phyloP scores from a whole-genome alignment of 1,140 invertebrate genomes.

The Asbolus verrucosus region DNA sequence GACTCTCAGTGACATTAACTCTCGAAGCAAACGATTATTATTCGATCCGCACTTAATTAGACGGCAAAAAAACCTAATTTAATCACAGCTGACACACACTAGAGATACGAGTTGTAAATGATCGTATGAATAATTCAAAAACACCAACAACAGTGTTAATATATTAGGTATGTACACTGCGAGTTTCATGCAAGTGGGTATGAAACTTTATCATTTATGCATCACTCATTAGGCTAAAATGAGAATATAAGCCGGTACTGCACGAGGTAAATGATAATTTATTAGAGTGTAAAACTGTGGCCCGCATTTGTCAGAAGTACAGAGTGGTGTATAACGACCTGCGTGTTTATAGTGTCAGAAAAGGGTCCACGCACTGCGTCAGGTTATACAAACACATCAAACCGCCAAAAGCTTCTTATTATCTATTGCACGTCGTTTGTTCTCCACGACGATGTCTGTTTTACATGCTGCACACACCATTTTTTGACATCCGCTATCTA shows the following conservation, averaged over 20 bases:
- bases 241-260: constrained; percentile 17
- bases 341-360: constrained; percentile 27
- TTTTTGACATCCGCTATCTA: constrained; percentile 28
- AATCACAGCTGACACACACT: constrained; percentile 16
- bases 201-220: constrained; percentile 33
- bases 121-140: constrained; percentile 37
- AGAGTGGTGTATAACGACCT: neutral
- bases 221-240: constrained; percentile 29
- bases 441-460: constrained; percentile 22
- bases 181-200: constrained; percentile 15
- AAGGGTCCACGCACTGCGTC: no score
- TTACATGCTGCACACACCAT: constrained; percentile 23
- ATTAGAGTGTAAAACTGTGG: constrained; percentile 25
- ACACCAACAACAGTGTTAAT: constrained; percentile 23
- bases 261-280: constrained; percentile 28
- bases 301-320: no score
- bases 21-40: constrained; percentile 12
- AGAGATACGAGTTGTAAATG: constrained; percentile 27
- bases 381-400: constrained; percentile 13
- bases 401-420: constrained; percentile 18
- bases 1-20: no score
- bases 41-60: constrained; percentile 14
- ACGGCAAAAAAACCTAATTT: constrained; percentile 31
- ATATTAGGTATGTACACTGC: constrained; percentile 25
- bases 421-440: constrained; percentile 31